Conservation (phyloP, 1,140 invertebrate genomes). For the Drosophila kepulauana region DNA sequence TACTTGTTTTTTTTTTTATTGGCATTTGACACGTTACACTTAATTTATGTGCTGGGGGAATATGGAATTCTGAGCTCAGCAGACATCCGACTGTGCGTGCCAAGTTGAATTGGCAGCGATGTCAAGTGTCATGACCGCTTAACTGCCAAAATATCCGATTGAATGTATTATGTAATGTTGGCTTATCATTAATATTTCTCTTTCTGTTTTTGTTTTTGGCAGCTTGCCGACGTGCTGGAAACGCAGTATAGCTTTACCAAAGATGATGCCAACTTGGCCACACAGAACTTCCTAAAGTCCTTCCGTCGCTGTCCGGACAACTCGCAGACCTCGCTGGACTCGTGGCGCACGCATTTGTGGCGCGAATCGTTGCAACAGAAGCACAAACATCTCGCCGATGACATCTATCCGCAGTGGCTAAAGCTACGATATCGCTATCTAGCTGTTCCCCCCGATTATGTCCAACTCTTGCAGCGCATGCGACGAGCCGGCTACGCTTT, state of each 20-base stretch:
- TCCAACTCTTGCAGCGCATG: conserved; percentile 87
- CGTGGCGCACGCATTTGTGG: conserved; percentile 92
- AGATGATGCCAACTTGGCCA: conserved; percentile 87
- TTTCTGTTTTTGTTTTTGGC: conserved; percentile 33
- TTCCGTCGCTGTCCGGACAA: conserved; percentile 93
- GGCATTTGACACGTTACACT: not conserved
- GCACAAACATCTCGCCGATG: conserved; percentile 89
- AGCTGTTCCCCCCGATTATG: conserved; percentile 88
- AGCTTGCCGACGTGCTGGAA: conserved; percentile 90
- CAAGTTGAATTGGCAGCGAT: not conserved
- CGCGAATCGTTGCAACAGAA: conserved; percentile 90
- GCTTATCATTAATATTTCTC: not conserved
- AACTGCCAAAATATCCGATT: not conserved
- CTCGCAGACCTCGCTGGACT: conserved; percentile 88
- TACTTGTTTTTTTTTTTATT: not conserved
- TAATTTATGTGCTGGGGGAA: not conserved
- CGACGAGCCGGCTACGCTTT: conserved; percentile 89
- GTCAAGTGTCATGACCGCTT: not conserved
- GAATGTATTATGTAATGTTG: not conserved
- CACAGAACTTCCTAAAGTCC: conserved; percentile 89
- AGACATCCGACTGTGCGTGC: not conserved
- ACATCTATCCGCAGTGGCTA: conserved; percentile 91
- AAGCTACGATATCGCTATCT: conserved; percentile 91
- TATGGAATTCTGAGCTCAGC: not conserved
- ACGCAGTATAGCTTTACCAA: conserved; percentile 88